These are phyloP conservation scores for Coecobrya sp. DNA, from an alignment of 2,888 invertebrate species.

Conservation along the genomic window DNA sequence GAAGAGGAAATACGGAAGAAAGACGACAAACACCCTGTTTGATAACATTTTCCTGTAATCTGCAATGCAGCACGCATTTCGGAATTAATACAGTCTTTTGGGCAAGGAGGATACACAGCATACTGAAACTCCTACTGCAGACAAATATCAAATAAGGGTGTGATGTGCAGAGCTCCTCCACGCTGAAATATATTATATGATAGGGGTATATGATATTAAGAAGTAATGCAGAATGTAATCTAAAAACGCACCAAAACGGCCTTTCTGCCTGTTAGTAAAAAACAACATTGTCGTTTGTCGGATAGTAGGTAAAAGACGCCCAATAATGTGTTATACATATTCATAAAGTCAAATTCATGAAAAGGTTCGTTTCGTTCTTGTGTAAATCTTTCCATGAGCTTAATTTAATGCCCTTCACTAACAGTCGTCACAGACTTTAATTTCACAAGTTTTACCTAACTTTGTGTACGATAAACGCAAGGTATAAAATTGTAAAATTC, in stretches of 20 bases:
- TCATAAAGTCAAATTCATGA: conserved; percentile 17
- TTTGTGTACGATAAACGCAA: not conserved
- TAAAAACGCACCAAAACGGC: not conserved
- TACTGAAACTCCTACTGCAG: conserved; percentile 1
- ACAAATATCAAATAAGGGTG: conserved; percentile 19
- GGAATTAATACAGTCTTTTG: conserved; percentile 25
- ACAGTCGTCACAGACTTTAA: not conserved
- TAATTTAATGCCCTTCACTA: conserved; percentile 66
- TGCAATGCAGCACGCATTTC: conserved; percentile 80
- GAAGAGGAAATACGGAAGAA: conserved; percentile 24
- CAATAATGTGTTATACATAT: conserved; percentile 48
- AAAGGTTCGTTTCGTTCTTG: not conserved
- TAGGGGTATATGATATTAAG: conserved; percentile 34
- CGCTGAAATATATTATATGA: not conserved
- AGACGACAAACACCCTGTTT: conserved; percentile 34
- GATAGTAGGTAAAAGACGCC: conserved; percentile 8
- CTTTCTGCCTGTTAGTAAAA: not conserved
- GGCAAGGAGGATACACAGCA: conserved; percentile 25
- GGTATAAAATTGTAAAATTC: not conserved
- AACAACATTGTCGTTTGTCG: not conserved
- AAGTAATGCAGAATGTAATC: not conserved
- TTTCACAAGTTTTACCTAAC: conserved; percentile 8
- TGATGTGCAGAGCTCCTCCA: conserved; percentile 16
- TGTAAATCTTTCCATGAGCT: conserved; percentile 21
- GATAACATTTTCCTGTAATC: conserved; percentile 60